phyloP scores from a whole-genome alignment of 2,797 vertebrate genomes.

The Gymnopithys bicolor region DNA sequence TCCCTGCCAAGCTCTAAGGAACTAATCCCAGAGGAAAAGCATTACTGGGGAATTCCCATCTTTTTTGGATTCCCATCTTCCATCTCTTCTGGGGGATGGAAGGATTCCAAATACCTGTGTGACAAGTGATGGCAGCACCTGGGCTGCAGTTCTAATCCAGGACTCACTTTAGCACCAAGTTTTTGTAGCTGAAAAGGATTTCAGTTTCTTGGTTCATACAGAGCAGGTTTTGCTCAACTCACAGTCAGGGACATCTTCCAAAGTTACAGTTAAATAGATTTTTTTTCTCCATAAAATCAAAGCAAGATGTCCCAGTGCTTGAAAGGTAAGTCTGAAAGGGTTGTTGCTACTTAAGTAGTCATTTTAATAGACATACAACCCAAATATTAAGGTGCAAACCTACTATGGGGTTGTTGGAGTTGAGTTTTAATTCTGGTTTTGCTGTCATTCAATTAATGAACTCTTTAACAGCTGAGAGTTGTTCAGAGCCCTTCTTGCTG shows the following conservation, averaged over 20 bases:
- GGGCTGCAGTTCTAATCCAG: background rate
- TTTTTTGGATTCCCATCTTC: background rate
- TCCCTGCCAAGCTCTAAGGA: background rate
- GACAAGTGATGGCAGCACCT: background rate
- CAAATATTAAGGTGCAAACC: background rate
- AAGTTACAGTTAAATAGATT: background rate
- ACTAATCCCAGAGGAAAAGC: background rate
- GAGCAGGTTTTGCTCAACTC: background rate
- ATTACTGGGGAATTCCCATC: background rate
- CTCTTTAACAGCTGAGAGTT: background rate
- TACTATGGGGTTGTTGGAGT: background rate
- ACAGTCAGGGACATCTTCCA: background rate
- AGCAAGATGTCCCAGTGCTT: accelerated
- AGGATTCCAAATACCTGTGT: accelerated
- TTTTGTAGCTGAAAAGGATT: background rate
- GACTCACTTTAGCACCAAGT: background rate
- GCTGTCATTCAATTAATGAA: background rate
- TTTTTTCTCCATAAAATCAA: background rate
- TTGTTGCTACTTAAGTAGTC: background rate
- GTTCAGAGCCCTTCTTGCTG: background rate
- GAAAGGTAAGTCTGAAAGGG: background rate
- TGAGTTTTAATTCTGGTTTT: background rate
- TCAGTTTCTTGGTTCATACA: background rate
- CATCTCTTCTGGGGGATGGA: background rate
- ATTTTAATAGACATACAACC: background rate